Evolutionary conservation across 2,113 vertebrate genomes (phyloP).

Genomic region (Mesocricetus auratus): DNA sequence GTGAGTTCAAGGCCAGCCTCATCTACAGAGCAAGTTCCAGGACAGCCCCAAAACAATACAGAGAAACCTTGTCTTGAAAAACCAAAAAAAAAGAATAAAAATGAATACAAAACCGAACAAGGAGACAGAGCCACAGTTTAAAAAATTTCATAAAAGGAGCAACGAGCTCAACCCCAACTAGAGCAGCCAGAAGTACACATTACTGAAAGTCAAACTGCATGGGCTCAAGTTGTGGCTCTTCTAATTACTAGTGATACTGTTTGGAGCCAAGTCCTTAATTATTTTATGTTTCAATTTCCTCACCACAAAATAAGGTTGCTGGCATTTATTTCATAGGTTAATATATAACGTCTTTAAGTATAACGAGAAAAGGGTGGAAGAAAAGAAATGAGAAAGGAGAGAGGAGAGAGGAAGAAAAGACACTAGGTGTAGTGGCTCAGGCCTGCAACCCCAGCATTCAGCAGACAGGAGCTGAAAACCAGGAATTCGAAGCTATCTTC

Average conservation of each 20-base stretch:
- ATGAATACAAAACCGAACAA: not conserved
- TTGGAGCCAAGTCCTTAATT: not conserved
- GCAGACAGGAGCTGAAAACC: too few relatives aligned
- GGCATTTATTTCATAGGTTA: constrained; percentile 1
- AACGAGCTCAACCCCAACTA: not conserved
- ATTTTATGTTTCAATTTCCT: constrained; percentile 29
- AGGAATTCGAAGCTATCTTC: not conserved
- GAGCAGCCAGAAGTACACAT: not conserved
- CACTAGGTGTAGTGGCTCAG: too few relatives aligned
- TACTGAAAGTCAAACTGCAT: not conserved
- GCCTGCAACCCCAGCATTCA: not conserved
- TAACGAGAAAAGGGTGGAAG: not conserved
- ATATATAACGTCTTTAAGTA: constrained; percentile 55
- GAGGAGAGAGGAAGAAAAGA: too few relatives aligned
- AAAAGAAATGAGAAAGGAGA: not conserved
- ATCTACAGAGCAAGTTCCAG: too few relatives aligned
- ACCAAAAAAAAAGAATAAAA: not conserved
- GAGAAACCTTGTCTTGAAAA: too few relatives aligned
- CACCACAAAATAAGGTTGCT: not conserved
- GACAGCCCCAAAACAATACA: too few relatives aligned
- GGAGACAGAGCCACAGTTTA: not conserved
- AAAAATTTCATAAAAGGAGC: not conserved
- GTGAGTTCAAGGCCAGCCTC: too few relatives aligned
- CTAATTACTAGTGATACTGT: not conserved
- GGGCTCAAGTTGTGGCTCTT: constrained; percentile 8